Percentiles rank a stretch among this genome's conserved stretches.
phyloP scores from a whole-genome alignment of 2,888 invertebrate genomes.

The Philaethria dido region DNA sequence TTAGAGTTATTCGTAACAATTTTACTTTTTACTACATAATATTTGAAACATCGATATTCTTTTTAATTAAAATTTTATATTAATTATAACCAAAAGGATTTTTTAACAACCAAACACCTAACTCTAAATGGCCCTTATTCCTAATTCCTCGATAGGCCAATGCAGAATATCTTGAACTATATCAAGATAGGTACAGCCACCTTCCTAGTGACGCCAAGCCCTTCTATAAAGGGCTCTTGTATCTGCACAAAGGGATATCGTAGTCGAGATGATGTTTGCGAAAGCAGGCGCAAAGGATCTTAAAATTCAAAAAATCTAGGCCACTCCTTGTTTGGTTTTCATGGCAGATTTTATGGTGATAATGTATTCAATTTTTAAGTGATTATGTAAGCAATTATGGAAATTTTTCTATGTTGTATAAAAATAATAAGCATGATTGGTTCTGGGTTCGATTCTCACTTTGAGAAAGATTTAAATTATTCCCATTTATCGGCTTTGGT shows the following conservation, averaged over 20 bases:
- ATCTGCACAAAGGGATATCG: conserved; percentile 17
- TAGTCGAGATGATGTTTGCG: conserved; percentile 23
- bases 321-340: conserved; percentile 1
- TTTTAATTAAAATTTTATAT: no score
- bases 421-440: no score
- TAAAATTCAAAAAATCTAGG: conserved; percentile 11
- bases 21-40: no score
- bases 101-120: not conserved
- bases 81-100: not conserved
- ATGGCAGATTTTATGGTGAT: not conserved
- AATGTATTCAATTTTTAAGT: not conserved
- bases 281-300: conserved; percentile 25
- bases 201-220: conserved; percentile 7
- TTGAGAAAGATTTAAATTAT: no score
- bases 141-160: not conserved
- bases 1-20: no score
- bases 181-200: conserved; percentile 3
- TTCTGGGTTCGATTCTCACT: no score
- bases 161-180: not conserved
- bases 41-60: no score
- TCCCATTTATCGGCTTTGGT: no score
- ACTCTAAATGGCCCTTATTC: not conserved
- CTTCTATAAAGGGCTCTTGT: conserved; percentile 17
- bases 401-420: no score
- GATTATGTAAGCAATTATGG: not conserved